These are phyloP conservation scores for Petrophora chlorosata DNA, from an alignment of 2,888 invertebrate genomes.

Conservation along the genomic window DNA sequence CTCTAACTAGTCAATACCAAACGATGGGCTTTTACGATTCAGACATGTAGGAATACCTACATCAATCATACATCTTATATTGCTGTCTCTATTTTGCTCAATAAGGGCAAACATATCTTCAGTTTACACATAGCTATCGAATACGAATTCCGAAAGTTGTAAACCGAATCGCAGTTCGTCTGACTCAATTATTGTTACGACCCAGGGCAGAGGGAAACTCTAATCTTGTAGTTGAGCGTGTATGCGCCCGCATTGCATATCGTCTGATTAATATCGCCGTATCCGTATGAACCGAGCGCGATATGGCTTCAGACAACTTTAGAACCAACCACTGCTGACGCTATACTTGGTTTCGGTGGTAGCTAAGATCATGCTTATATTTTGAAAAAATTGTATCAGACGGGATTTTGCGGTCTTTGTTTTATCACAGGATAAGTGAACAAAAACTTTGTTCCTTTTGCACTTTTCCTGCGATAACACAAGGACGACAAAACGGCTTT, in stretches of 20 bases:
- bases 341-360: constrained; percentile 6
- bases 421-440: too few relatives aligned
- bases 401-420: not conserved
- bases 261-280: constrained; percentile 72
- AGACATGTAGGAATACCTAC: too few relatives aligned
- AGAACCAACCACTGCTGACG: constrained; percentile 46
- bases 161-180: constrained; percentile 54
- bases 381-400: too few relatives aligned
- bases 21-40: too few relatives aligned
- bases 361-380: not conserved
- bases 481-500: too few relatives aligned
- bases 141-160: constrained; percentile 34
- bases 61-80: too few relatives aligned
- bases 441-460: too few relatives aligned
- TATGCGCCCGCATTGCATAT: constrained; percentile 68
- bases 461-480: too few relatives aligned
- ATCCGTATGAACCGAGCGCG: constrained; percentile 13
- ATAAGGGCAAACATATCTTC: constrained; percentile 14
- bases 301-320: constrained; percentile 68
- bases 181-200: constrained; percentile 72
- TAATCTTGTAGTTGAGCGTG: constrained; percentile 68
- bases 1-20: too few relatives aligned
- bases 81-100: not conserved
- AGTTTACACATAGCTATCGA: constrained; percentile 20
- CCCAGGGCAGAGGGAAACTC: constrained; percentile 62